Conservation (phyloP, 2,113 vertebrate species). For the Zonotrichia leucophrys region DNA sequence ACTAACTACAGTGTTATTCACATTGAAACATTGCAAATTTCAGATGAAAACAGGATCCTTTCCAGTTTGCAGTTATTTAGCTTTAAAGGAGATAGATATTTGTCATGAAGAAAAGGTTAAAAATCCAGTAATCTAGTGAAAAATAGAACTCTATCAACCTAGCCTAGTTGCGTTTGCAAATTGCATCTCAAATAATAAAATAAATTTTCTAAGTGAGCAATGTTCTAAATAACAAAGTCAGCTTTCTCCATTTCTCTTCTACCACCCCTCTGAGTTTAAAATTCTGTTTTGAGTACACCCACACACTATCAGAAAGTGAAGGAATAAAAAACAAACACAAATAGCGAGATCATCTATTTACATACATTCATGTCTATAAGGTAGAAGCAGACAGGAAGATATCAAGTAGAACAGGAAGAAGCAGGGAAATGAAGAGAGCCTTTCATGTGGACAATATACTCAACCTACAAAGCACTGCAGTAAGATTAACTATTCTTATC, state of each 20-base stretch:
- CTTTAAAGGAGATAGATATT: not conserved
- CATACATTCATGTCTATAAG: not conserved
- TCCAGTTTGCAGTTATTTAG: not conserved
- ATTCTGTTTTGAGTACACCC: not conserved
- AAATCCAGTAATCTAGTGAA: not conserved
- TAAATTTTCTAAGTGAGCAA: not conserved
- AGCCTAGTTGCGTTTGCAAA: not conserved
- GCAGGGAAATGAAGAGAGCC: fast-evolving
- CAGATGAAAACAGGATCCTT: not conserved
- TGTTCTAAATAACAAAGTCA: not conserved
- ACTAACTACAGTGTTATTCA: not conserved
- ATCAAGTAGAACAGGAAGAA: not conserved
- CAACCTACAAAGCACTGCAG: not conserved
- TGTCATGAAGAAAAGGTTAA: not conserved
- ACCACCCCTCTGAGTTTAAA: not conserved
- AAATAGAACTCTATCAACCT: not conserved
- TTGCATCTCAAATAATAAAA: not conserved
- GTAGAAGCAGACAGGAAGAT: not conserved
- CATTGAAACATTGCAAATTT: not conserved
- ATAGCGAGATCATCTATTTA: not conserved
- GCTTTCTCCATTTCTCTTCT: not conserved
- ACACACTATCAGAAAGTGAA: not conserved
- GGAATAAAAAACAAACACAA: not conserved
- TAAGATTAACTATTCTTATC: not conserved
- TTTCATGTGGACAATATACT: not conserved